A percentile compares a stretch with the other conserved stretches of the same genome.
Evolutionary conservation across 2,113 vertebrate species (phyloP).

Genomic region (Cinclus cinclus): DNA sequence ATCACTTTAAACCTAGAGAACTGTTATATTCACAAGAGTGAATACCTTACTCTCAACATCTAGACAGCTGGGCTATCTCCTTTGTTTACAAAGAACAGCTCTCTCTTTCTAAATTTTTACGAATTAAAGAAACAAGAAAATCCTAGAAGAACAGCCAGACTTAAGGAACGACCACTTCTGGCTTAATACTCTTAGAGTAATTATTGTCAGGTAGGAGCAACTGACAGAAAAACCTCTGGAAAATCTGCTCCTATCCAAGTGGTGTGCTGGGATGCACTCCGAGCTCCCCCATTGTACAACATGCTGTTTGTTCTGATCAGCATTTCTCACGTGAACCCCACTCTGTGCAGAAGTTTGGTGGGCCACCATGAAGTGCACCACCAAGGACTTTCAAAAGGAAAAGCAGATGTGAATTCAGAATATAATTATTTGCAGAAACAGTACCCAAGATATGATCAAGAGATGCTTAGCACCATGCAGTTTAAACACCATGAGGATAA

Average conservation of each 20-base stretch:
- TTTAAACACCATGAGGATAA: neutral
- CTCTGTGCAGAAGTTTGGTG: neutral
- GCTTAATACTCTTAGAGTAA: neutral
- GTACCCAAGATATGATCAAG: neutral
- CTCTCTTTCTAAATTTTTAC: neutral
- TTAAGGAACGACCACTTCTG: neutral
- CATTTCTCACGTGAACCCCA: neutral
- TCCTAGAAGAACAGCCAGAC: neutral
- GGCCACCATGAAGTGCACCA: neutral
- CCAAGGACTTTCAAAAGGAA: slow-evolving; percentile 3
- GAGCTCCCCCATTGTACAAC: neutral
- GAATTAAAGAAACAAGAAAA: neutral
- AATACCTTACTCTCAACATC: neutral
- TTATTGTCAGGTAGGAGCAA: neutral
- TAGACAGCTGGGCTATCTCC: neutral
- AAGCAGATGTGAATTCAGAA: neutral
- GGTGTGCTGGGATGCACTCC: neutral
- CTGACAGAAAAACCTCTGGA: neutral
- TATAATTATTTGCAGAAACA: neutral
- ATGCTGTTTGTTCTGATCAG: neutral
- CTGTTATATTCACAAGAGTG: neutral
- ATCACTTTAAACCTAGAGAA: neutral
- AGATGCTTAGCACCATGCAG: neutral
- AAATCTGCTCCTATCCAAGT: neutral
- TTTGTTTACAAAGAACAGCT: neutral